phyloP scores from a whole-genome alignment of 1,140 invertebrate species.

The Temnothorax curvispinosus region DNA sequence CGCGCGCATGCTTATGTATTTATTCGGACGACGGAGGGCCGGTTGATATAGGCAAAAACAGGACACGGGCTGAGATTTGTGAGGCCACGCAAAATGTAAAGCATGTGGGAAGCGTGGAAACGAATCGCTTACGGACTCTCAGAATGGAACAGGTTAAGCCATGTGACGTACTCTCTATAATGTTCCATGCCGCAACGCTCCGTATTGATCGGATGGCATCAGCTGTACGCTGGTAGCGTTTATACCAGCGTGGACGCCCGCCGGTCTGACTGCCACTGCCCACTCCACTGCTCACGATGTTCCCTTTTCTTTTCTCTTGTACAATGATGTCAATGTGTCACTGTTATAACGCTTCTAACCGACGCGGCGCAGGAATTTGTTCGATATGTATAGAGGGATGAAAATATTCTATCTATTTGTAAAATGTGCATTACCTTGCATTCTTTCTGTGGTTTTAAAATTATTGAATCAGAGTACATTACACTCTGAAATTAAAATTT shows the following conservation, averaged over 20 bases:
- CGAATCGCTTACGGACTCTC: constrained; percentile 61
- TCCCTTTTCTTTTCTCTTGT: constrained; percentile 4
- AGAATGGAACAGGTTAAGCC: constrained; percentile 75
- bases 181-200: constrained; percentile 81
- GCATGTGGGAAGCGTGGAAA: background rate
- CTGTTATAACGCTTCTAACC: too few species aligned
- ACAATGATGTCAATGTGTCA: too few species aligned
- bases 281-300: constrained; percentile 61
- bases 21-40: background rate
- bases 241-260: constrained; percentile 57
- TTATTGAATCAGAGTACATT: background rate
- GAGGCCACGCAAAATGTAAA: background rate
- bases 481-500: constrained; percentile 14
- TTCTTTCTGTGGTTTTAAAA: too few species aligned
- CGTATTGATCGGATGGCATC: constrained; percentile 81
- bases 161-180: constrained; percentile 77
- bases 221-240: constrained; percentile 79
- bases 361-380: too few species aligned
- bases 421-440: too few species aligned
- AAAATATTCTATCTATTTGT: too few species aligned
- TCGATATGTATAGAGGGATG: too few species aligned
- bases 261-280: constrained; percentile 66
- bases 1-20: background rate
- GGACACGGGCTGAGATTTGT: background rate
- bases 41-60: background rate